phyloP scores from a whole-genome alignment of 2,797 vertebrate species.

The Miichthys miiuy region DNA sequence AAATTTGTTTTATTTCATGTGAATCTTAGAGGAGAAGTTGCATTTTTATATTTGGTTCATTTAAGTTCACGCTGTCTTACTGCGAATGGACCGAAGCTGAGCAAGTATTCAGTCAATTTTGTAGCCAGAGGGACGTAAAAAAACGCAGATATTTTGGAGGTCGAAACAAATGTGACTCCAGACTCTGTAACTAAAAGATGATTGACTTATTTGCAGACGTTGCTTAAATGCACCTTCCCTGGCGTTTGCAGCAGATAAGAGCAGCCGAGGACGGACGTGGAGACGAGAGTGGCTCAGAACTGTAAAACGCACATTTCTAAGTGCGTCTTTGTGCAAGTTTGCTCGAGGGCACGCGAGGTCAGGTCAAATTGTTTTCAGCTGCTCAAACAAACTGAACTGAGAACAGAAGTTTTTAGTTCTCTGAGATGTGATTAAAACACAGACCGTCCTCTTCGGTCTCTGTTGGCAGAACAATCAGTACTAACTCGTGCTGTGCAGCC shows the following conservation, averaged over 20 bases:
- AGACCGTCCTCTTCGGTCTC: neutral
- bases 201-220: slow-evolving; percentile 10
- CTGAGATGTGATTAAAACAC: slow-evolving; percentile 2
- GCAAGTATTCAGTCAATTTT: neutral
- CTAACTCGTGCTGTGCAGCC: neutral
- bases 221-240: neutral
- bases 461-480: neutral
- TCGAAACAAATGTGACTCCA: neutral
- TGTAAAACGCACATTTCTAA: neutral
- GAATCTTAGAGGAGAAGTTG: slow-evolving; percentile 1
- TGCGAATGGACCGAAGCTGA: neutral
- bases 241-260: slow-evolving; percentile 24
- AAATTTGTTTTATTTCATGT: slow-evolving; percentile 7
- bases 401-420: neutral
- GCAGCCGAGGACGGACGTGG: neutral
- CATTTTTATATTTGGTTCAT: slow-evolving; percentile 13
- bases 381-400: neutral
- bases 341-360: neutral
- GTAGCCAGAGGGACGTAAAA: neutral
- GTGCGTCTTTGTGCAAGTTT: neutral
- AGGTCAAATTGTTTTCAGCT: slow-evolving; percentile 1
- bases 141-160: neutral
- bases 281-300: neutral
- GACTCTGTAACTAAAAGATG: neutral
- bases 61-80: neutral